Percentiles rank a stretch among this genome's conserved stretches.
Conservation (phyloP, 2,888 invertebrate genomes). For the Callosobruchus maculatus region DNA sequence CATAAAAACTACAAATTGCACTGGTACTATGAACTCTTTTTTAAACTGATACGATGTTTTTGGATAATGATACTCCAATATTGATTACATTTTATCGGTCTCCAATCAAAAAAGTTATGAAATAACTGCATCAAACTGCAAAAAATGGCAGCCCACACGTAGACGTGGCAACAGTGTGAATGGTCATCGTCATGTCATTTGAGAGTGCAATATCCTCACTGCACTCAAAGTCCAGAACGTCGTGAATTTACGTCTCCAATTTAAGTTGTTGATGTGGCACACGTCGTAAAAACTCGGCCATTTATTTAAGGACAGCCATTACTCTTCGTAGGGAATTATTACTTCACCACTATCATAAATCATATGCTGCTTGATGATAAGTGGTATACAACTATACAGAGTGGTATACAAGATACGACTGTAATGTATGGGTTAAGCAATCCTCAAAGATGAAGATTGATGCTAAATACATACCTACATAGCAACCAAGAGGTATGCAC, state of each 20-base stretch:
- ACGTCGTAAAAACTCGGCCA: slow-evolving; percentile 18
- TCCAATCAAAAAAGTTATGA: too few relatives aligned
- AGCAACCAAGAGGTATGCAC: too few relatives aligned
- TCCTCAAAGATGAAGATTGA: too few relatives aligned
- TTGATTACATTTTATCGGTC: too few relatives aligned
- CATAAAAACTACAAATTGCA: too few relatives aligned
- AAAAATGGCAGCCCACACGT: too few relatives aligned
- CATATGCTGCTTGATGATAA: slow-evolving; percentile 19
- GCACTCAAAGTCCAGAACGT: neutral
- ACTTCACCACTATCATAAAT: slow-evolving; percentile 27
- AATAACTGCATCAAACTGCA: too few relatives aligned
- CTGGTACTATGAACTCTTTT: too few relatives aligned
- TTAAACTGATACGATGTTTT: too few relatives aligned
- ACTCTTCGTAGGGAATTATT: slow-evolving; percentile 24
- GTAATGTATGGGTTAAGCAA: too few relatives aligned
- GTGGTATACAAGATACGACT: neutral
- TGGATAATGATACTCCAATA: too few relatives aligned
- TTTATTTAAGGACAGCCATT: slow-evolving; percentile 20
- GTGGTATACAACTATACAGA: neutral
- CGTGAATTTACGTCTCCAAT: slow-evolving; percentile 23
- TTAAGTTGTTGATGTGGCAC: slow-evolving; percentile 29
- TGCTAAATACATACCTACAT: too few relatives aligned
- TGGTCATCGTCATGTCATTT: neutral
- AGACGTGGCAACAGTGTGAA: neutral
- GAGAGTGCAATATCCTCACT: neutral